A percentile compares a stretch with the other conserved stretches of the same genome.
These are phyloP conservation scores for Sitobion miscanthi DNA, from an alignment of 1,140 invertebrate genomes.

Conservation along the genomic window DNA sequence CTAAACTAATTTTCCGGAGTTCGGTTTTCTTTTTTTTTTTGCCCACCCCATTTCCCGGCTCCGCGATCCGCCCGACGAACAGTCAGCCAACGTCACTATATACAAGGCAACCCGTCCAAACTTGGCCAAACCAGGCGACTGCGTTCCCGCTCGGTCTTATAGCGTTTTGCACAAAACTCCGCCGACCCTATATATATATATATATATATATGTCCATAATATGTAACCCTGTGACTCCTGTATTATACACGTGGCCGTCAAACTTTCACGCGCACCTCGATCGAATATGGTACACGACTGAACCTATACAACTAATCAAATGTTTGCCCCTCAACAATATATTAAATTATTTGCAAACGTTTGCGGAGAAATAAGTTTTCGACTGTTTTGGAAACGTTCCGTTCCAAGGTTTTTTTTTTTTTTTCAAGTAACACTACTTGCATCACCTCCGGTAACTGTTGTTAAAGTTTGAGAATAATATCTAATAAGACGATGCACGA, in stretches of 20 bases:
- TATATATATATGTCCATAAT: background rate
- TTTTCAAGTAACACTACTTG: background rate
- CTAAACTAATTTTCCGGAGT: constrained; percentile 8
- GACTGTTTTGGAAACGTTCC: background rate
- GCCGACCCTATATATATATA: background rate
- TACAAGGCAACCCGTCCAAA: background rate
- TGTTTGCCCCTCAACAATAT: background rate
- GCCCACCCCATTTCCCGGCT: no score
- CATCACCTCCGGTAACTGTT: background rate
- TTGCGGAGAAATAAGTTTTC: background rate
- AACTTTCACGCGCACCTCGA: background rate
- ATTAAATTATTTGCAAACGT: background rate
- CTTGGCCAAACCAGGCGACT: background rate
- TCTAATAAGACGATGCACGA: background rate
- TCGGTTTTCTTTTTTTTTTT: no score
- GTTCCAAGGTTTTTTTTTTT: background rate
- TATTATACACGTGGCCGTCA: background rate
- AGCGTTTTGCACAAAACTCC: background rate
- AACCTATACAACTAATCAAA: background rate
- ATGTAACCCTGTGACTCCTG: background rate
- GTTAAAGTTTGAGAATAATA: background rate
- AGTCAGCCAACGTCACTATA: background rate
- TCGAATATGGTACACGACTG: background rate
- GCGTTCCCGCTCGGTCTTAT: background rate
- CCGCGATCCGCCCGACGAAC: background rate